Evolutionary conservation across 2,113 vertebrate species (phyloP), one percentile per base, ranked within the genome.

Genomic region (Vulpes lagopus): DNA sequence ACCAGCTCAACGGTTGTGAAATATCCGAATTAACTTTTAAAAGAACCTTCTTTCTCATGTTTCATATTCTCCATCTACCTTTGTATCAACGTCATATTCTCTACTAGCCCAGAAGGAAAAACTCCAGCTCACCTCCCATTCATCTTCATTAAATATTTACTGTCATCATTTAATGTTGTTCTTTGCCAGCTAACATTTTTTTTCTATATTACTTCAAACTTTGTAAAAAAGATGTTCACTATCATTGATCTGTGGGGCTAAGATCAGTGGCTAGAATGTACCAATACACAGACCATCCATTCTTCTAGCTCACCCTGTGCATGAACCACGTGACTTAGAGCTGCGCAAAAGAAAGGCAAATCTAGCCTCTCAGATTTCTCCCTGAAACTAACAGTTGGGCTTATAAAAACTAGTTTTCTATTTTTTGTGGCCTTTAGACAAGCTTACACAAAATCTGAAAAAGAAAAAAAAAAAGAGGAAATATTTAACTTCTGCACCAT

Each of bases 201-300:
- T 91, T 73, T 59, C 35, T 35, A 2, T 5, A 93, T 93, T 86
- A 82, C 81, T 27, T 94, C 96, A 97, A 97, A 96, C 89, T 96
- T 55, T 51, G 69, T 86, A 87, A 78, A 76, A 98, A 98, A 51
- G 78, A 94, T 96, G 90, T 94, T 97, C 97, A 95, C 95, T 38
- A 71, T 89, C 96, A 69, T 82, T 98, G 93, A 93, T 92, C 81
- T 96, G 79, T 92, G 95, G 95, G 95, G 92, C 97, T 96, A 96
- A 89, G 2, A 73, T 57, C 69, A 81, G 92, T 60, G 64, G 11
- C 57, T 91, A 96, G 94, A 96, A 97, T 98, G 97, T 74, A 91
- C 84, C 76, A 91, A 85, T 55, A 87, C 76, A 98, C 95, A 96
- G 97, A 95, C 97, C 96, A 85, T 62, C 98, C 98, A 97, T 98